phyloP scores from a whole-genome alignment of 2,113 vertebrate species.

The Syngnathus scovelli region DNA sequence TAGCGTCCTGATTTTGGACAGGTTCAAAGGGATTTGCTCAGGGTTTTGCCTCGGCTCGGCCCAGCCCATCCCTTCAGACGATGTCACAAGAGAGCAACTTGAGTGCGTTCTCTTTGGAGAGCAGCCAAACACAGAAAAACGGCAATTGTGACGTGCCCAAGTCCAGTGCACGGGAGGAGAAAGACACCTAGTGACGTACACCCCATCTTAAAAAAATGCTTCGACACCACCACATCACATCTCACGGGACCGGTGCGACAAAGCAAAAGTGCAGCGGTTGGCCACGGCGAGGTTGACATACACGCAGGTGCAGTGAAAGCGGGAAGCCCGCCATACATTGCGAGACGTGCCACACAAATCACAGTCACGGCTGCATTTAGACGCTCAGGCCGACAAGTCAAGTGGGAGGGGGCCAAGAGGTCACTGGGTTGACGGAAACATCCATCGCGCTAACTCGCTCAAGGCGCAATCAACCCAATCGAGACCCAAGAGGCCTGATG shows the following conservation, averaged over 20 bases:
- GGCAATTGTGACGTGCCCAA: conserved; percentile 6
- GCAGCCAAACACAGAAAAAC: conserved; percentile 20
- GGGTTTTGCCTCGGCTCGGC: neutral
- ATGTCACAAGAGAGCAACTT: neutral
- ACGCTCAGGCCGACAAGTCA: conserved; percentile 15
- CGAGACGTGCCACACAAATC: neutral
- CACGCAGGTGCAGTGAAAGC: too few species aligned
- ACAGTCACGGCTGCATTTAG: conserved; percentile 6
- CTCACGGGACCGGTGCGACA: too few species aligned
- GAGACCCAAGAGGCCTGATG: conserved; percentile 20
- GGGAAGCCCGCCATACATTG: conserved; percentile 8
- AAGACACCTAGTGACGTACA: too few species aligned
- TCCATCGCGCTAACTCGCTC: conserved; percentile 2
- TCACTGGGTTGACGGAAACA: conserved; percentile 43
- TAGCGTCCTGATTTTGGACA: neutral
- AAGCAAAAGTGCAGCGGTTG: too few species aligned
- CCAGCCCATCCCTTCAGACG: neutral
- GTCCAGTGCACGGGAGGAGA: too few species aligned
- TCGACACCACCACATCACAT: too few species aligned
- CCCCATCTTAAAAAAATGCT: too few species aligned
- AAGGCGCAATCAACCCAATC: neutral
- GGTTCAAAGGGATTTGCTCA: conserved; percentile 5
- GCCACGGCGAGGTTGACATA: too few species aligned
- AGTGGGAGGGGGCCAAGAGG: conserved; percentile 7
- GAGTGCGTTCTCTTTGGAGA: conserved; percentile 22